Percentiles rank a stretch among this genome's conserved stretches.
phyloP scores from a whole-genome alignment of 2,888 invertebrate genomes.

The Tipula helvola region DNA sequence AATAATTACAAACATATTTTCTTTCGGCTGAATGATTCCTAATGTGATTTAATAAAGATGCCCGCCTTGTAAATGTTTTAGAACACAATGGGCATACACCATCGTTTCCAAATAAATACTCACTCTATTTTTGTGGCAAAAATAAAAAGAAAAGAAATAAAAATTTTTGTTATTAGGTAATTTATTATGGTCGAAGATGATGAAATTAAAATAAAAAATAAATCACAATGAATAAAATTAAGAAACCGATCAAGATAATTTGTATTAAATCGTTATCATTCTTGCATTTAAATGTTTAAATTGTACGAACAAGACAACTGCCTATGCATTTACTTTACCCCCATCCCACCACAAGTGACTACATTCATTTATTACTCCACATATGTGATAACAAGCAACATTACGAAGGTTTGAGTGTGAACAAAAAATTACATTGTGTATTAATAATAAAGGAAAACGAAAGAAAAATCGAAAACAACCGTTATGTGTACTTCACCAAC shows the following conservation, averaged over 20 bases:
- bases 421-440: too few species aligned
- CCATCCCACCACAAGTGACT: too few species aligned
- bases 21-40: constrained; percentile 37
- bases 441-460: too few species aligned
- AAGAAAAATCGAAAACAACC: too few species aligned
- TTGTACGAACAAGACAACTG: too few species aligned
- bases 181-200: neutral
- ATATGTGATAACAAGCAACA: too few species aligned
- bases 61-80: constrained; percentile 36
- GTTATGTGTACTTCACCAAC: too few species aligned
- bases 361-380: too few species aligned
- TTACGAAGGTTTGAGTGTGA: too few species aligned
- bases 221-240: constrained; percentile 6
- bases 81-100: constrained; percentile 36
- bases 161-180: neutral
- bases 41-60: constrained; percentile 35
- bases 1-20: constrained; percentile 34
- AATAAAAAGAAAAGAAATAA: neutral
- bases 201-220: neutral
- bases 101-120: constrained; percentile 36
- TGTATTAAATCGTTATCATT: too few species aligned
- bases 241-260: neutral
- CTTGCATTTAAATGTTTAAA: too few species aligned
- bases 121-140: constrained; percentile 24
- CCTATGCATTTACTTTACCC: too few species aligned